Evolutionary conservation across 2,113 vertebrate genomes (phyloP).

Genomic region (Hemicordylus capensis): DNA sequence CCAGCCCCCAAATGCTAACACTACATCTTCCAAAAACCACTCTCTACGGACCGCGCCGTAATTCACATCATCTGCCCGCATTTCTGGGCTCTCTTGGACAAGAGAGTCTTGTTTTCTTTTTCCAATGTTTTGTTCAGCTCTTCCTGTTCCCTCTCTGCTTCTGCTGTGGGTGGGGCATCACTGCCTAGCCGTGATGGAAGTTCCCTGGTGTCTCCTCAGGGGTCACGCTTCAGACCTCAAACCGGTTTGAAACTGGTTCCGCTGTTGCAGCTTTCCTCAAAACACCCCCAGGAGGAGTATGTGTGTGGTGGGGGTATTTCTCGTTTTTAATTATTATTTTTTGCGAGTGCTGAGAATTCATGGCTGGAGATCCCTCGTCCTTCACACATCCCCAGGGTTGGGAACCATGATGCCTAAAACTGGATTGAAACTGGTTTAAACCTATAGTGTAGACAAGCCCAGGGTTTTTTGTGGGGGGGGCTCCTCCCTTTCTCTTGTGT

Average conservation of each 20-base stretch:
- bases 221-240: neutral
- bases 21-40: constrained; percentile 51
- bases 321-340: neutral
- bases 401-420: neutral
- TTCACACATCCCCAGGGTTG: neutral
- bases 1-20: constrained; percentile 46
- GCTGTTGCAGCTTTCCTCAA: neutral
- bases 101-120: constrained; percentile 7
- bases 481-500: neutral
- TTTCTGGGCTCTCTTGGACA: constrained; percentile 45
- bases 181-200: constrained; percentile 49
- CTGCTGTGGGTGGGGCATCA: constrained; percentile 30
- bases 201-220: neutral
- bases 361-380: too few relatives aligned
- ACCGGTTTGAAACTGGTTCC: neutral
- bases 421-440: neutral
- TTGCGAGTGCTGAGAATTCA: neutral
- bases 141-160: constrained; percentile 18
- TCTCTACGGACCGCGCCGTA: constrained; percentile 26
- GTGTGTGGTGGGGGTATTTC: too few relatives aligned
- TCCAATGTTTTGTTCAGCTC: constrained; percentile 20
- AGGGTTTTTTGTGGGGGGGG: neutral
- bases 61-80: constrained; percentile 22
- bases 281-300: neutral
- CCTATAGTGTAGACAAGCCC: too few relatives aligned